phyloP scores from a whole-genome alignment of 2,797 vertebrate species.

The Psittacula echo region DNA sequence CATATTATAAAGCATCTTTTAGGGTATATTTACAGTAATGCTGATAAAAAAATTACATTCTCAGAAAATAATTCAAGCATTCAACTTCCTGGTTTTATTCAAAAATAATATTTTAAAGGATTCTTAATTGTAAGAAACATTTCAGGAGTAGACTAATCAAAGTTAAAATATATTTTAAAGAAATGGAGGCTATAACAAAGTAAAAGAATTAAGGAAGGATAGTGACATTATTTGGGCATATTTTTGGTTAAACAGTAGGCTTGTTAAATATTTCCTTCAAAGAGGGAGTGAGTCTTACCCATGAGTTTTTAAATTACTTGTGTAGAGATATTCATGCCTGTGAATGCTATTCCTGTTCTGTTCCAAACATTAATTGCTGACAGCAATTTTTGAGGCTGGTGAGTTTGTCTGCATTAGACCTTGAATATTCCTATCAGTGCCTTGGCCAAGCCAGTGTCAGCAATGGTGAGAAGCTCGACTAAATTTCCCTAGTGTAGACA shows the following conservation, averaged over 20 bases:
- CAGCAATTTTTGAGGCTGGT: neutral
- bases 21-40: neutral
- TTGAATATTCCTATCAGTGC: neutral
- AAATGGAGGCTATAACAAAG: neutral
- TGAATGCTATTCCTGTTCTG: neutral
- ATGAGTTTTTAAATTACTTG: neutral
- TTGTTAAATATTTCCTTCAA: neutral
- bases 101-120: neutral
- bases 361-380: neutral
- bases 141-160: neutral
- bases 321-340: neutral
- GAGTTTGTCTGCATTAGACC: neutral
- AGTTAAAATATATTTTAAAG: neutral
- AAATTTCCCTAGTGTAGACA: slow-evolving; percentile 58
- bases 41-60: slow-evolving; percentile 21
- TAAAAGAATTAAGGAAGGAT: neutral
- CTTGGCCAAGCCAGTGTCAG: slow-evolving; percentile 15
- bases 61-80: slow-evolving; percentile 30
- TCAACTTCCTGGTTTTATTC: neutral
- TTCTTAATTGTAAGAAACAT: slow-evolving; percentile 6
- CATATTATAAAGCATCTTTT: neutral
- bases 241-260: neutral
- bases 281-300: neutral
- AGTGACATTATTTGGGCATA: neutral
- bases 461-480: slow-evolving; percentile 9